Evolutionary conservation across 1,140 invertebrate genomes (phyloP).

Genomic region (Dufourea novaeangliae): DNA sequence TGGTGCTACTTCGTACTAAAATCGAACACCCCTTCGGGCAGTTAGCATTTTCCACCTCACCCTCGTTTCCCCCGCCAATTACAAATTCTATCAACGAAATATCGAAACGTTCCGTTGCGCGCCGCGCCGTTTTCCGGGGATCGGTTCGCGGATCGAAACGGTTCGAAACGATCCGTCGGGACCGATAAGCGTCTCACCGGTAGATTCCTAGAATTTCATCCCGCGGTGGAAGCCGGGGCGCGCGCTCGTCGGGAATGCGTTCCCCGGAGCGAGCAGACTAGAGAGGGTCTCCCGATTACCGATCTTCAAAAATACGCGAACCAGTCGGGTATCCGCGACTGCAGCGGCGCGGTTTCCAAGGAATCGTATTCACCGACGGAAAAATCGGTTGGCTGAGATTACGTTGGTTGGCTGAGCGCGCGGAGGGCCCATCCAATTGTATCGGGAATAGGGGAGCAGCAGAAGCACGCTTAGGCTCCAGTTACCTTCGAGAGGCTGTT

Average conservation of each 20-base stretch:
- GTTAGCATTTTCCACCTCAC: background rate
- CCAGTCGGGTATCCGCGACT: conserved; percentile 2
- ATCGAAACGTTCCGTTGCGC: background rate
- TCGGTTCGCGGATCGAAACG: conserved; percentile 31
- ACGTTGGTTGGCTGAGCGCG: conserved; percentile 22
- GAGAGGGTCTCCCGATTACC: conserved; percentile 44
- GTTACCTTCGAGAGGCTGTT: background rate
- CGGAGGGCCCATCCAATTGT: conserved; percentile 11
- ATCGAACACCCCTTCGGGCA: too few relatives aligned
- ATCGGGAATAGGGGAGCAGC: conserved; percentile 21
- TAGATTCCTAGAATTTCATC: conserved; percentile 37
- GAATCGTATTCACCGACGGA: conserved; percentile 37
- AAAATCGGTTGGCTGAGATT: conserved; percentile 49
- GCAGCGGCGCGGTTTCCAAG: conserved; percentile 37
- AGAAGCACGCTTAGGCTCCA: background rate
- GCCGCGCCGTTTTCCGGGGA: background rate
- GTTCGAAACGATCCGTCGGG: conserved; percentile 31
- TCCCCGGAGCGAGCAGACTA: conserved; percentile 20
- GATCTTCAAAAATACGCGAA: conserved; percentile 58
- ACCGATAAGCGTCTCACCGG: conserved; percentile 44
- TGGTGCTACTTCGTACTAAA: too few relatives aligned
- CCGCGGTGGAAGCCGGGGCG: conserved; percentile 12
- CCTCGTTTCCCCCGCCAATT: background rate
- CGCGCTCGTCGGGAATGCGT: conserved; percentile 34
- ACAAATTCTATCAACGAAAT: background rate